These are phyloP conservation scores for Anthopleura sola DNA, from an alignment of 64 coral and sea anemone genomes.

Conservation along the genomic window DNA sequence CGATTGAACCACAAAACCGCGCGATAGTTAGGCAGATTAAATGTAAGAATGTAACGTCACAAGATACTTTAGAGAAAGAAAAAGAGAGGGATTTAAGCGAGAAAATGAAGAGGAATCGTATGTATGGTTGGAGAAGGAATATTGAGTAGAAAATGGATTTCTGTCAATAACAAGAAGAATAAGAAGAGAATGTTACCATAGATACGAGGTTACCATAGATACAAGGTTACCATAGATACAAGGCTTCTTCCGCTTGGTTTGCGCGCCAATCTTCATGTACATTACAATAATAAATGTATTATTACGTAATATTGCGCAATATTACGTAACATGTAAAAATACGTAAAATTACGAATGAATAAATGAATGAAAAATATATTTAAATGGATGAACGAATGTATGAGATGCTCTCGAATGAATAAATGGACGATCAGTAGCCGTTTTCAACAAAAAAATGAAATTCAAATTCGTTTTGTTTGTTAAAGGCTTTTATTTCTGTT, in stretches of 20 bases:
- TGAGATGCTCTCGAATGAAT: neutral
- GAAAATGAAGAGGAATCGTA: neutral
- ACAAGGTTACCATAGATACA: neutral
- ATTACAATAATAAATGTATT: neutral
- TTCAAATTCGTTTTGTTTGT: neutral
- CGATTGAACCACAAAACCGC: neutral
- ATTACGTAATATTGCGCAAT: neutral
- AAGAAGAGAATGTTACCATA: neutral
- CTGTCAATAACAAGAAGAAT: neutral
- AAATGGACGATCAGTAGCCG: neutral
- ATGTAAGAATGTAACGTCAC: neutral
- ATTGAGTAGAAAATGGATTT: neutral
- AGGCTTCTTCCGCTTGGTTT: neutral
- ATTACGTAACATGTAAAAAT: neutral
- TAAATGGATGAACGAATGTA: neutral
- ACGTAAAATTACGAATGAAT: neutral
- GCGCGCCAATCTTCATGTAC: neutral
- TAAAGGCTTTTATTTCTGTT: neutral
- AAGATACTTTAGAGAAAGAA: no score
- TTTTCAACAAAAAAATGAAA: neutral
- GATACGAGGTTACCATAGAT: neutral
- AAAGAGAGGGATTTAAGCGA: neutral
- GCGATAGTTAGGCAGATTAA: neutral
- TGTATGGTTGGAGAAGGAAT: neutral
- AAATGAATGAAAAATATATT: neutral